Percentiles rank a stretch among this genome's conserved stretches.
Evolutionary conservation across 2,113 vertebrate genomes (phyloP).

Genomic region (Oxyura jamaicensis): DNA sequence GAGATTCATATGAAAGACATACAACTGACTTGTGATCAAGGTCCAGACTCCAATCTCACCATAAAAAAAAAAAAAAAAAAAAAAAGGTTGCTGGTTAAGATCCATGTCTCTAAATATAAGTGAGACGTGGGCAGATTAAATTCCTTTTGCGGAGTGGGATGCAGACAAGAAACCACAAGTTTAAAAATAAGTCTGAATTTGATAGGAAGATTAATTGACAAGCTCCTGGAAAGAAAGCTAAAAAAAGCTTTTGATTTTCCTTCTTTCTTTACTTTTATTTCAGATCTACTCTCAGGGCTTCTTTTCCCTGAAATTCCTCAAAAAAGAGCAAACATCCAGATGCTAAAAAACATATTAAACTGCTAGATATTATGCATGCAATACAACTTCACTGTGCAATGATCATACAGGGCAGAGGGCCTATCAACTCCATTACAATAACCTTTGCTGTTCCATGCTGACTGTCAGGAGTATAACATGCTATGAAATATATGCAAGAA

Average conservation of each 20-base stretch:
- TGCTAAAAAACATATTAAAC: neutral
- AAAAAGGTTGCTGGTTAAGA: neutral
- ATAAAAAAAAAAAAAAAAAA: neutral
- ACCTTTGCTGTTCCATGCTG: neutral
- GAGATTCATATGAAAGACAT: neutral
- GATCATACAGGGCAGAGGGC: neutral
- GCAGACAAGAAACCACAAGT: neutral
- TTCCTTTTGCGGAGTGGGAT: neutral
- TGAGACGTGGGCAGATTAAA: neutral
- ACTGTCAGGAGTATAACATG: neutral
- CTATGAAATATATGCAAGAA: neutral
- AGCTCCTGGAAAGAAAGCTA: neutral
- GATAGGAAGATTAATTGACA: neutral
- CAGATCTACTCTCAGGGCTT: neutral
- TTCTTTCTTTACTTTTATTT: neutral
- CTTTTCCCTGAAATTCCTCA: neutral
- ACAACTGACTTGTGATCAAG: neutral
- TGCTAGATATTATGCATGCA: neutral
- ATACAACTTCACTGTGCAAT: neutral
- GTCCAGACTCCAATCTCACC: neutral
- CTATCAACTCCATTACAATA: neutral
- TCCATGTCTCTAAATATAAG: neutral
- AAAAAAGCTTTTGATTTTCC: neutral
- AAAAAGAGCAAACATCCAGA: neutral
- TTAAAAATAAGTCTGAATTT: neutral